Base-by-base conservation (phyloP, 2,113 vertebrate species). In the Nesogale talazaci region DNA sequence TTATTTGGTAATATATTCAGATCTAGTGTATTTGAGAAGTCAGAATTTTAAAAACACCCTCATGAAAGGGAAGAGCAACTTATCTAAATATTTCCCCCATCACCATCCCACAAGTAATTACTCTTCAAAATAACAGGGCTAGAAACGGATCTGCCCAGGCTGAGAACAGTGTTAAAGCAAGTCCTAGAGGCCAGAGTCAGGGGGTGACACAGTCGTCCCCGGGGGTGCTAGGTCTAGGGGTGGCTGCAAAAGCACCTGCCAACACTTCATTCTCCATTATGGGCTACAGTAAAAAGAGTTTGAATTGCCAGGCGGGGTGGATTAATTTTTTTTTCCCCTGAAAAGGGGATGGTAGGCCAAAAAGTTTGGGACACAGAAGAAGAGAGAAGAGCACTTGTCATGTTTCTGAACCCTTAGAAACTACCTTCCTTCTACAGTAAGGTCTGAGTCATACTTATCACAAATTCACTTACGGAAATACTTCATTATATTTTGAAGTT, bases 11-110 rank as follows among this genome's bases (percentile, higher is more conserved):
- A 91, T 90, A 91, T 90, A 93, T 78, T 92, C 67, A 91, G 46
- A 90, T 92, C 63, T 94, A 87, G n/a, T 90, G 91, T 86, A 94
- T 72, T 80, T 94, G 91, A 96, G 89, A 92, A 86, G 86, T 69
- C 61, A 86, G 17, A 89, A 91, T 82, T 91, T 65, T 84, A 78
- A 77, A 78, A 82, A 78, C 22, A 76, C 52, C 52, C 36, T 88
- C 52, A 82, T 80, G 42, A 69, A 82, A 40, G 67, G 27, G 72
- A 34, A 34, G 6, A 29, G 29, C 65, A 31, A 72, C 22, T 72
- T 36, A 72, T 19, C 67, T 70, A 70, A 34, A 70, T 70, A 70
- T 34, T 70, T 17, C 31, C 16, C n/a, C 31, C 31, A 15, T 31
- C 25, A 11, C 46, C 46, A 52, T 14, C 9, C 70, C 8, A 17